Conservation (phyloP, 1,140 invertebrate species). For the Scylla paramamosain region DNA sequence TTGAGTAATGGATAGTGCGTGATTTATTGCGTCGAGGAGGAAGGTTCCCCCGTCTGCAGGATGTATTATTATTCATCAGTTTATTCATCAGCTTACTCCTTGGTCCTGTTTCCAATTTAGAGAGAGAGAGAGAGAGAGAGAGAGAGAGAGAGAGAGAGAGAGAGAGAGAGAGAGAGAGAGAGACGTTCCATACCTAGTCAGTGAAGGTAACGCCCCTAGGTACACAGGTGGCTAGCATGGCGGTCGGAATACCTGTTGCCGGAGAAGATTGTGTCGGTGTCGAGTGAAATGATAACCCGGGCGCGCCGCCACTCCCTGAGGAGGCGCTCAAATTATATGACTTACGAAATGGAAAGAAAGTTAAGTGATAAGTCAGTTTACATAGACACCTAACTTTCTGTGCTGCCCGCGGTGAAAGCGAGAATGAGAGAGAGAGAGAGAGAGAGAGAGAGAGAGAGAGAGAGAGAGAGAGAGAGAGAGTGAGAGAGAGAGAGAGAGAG, state of each 20-base stretch:
- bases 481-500: no score
- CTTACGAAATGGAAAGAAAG: conserved; percentile 3
- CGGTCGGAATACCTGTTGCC: neutral
- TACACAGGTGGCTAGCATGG: no score
- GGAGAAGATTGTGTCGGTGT: neutral
- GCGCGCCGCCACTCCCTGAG: neutral
- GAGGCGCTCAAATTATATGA: neutral
- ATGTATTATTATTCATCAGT: no score
- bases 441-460: no score
- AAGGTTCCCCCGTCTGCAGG: neutral
- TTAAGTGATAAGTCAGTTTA: conserved; percentile 14
- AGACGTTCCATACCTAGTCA: no score
- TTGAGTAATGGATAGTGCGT: neutral
- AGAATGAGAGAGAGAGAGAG: neutral
- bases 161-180: no score
- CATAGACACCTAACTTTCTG: conserved; percentile 1
- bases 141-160: no score
- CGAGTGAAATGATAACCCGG: neutral
- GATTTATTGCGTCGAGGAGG: neutral
- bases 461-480: no score
- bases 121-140: no score
- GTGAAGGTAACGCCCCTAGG: no score
- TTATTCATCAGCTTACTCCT: no score
- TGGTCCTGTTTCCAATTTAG: no score
- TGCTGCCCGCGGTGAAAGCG: neutral